A percentile compares a stretch with the other conserved stretches of the same genome.
phyloP scores from a whole-genome alignment of 1,140 invertebrate genomes.

The Heliconius nattereri region DNA sequence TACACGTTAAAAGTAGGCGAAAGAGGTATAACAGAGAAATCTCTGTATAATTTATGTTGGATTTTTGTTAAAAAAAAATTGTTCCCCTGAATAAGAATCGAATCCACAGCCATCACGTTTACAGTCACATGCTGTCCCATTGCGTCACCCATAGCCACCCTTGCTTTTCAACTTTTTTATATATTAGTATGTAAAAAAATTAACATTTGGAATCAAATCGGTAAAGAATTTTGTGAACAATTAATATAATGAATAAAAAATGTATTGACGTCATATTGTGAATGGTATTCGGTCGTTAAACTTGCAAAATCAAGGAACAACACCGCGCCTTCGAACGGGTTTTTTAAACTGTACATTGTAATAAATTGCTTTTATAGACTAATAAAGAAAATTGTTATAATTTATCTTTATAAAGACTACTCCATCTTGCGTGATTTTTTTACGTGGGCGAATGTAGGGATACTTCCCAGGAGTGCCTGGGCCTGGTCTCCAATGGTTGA shows the following conservation, averaged over 20 bases:
- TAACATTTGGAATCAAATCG: not conserved
- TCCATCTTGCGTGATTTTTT: not conserved
- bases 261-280: conserved; percentile 18
- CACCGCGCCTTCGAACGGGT: not conserved
- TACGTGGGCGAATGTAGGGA: no score
- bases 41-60: no score
- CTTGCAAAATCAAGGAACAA: conserved; percentile 3
- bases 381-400: not conserved
- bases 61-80: no score
- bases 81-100: no score
- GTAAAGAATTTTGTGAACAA: not conserved
- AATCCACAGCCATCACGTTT: no score
- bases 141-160: no score
- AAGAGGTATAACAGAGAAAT: no score
- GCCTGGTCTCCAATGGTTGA: no score
- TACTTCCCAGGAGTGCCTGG: no score
- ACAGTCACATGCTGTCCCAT: no score
- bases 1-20: no score
- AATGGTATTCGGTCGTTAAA: conserved; percentile 8
- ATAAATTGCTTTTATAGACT: not conserved
- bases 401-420: not conserved
- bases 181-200: not conserved
- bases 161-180: not conserved
- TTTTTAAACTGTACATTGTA: not conserved
- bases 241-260: conserved; percentile 4